Evolutionary conservation across 2,113 vertebrate species (phyloP).

Genomic region (Pogonocichla stellata): DNA sequence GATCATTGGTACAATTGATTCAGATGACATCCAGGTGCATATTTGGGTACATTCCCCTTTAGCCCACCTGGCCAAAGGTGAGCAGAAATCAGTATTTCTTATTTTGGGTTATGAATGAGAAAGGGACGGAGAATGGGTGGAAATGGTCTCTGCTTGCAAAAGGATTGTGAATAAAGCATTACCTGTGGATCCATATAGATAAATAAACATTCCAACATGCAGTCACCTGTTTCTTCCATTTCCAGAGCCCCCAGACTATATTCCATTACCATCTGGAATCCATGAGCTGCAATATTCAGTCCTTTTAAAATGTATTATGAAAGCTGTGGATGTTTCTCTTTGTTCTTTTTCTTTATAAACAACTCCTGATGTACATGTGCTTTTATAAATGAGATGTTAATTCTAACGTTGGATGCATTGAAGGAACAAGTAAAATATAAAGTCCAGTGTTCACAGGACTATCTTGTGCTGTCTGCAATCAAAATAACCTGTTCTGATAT

Average conservation of each 20-base stretch:
- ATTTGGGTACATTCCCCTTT: not conserved
- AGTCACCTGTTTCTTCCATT: not conserved
- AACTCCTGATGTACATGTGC: not conserved
- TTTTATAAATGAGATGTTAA: not conserved
- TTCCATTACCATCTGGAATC: not conserved
- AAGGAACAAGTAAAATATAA: not conserved
- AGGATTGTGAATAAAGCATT: not conserved
- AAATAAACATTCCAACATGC: too few relatives aligned
- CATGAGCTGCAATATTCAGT: not conserved
- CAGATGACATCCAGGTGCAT: not conserved
- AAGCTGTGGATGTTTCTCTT: not conserved
- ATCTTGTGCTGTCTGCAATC: not conserved
- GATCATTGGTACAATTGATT: not conserved
- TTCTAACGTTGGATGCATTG: not conserved
- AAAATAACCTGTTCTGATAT: not conserved
- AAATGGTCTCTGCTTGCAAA: not conserved
- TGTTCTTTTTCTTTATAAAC: not conserved
- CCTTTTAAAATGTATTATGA: not conserved
- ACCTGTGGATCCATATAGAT: not conserved
- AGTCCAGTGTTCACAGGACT: not conserved
- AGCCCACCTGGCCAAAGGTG: not conserved
- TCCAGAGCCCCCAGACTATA: not conserved
- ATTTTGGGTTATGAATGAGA: not conserved
- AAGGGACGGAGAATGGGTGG: not conserved
- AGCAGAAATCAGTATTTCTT: not conserved